Conservation (phyloP, 2,113 vertebrate species). For the Etia nguti region DNA sequence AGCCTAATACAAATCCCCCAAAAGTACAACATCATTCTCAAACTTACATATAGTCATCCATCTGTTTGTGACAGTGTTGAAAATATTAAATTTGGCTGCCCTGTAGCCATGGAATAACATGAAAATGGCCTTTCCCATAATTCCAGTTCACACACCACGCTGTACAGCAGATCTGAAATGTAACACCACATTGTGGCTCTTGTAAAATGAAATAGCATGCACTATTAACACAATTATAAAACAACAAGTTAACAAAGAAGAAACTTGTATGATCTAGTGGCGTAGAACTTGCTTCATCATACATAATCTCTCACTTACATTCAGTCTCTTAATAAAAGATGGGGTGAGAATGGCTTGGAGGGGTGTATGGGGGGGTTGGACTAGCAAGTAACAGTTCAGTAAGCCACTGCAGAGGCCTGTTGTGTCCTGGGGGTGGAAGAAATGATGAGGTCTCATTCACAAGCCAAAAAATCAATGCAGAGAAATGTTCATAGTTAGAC, state of each 20-base stretch:
- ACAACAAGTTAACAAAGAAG: not conserved
- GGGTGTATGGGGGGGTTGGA: not conserved
- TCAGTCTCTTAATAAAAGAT: constrained; percentile 26
- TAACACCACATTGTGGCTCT: not conserved
- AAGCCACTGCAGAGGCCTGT: not conserved
- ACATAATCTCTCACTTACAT: constrained; percentile 28
- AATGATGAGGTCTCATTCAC: not conserved
- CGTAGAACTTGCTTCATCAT: not conserved
- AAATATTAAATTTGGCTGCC: not conserved
- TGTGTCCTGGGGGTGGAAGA: not conserved
- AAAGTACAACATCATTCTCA: not conserved
- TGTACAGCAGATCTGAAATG: not conserved
- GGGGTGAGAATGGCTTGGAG: not conserved
- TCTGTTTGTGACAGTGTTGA: not conserved
- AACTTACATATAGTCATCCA: not conserved
- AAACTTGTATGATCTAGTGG: not conserved
- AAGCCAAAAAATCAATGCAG: not conserved
- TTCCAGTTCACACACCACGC: not conserved
- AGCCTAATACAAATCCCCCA: not conserved
- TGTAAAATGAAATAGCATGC: not conserved
- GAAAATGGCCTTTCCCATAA: not conserved
- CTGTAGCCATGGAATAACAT: not conserved
- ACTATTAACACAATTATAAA: not conserved
- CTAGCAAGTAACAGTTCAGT: not conserved
- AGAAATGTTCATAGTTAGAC: not conserved